A percentile compares a stretch with the other conserved stretches of the same genome.
Conservation (phyloP, 2,888 invertebrate species). For the Amorpha juglandis region DNA sequence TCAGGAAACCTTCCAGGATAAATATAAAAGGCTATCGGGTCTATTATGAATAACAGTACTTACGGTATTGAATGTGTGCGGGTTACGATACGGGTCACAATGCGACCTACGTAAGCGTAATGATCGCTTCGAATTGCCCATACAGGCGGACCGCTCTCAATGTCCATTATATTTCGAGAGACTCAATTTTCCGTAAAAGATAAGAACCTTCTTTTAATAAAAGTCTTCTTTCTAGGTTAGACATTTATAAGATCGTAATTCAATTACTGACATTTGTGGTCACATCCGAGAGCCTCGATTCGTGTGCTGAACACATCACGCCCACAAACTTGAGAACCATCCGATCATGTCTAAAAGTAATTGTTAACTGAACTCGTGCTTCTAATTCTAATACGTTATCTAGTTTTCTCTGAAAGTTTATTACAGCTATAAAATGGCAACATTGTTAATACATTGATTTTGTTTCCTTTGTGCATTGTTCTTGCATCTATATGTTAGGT, state of each 20-base stretch:
- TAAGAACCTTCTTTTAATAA: slow-evolving; percentile 26
- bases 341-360: slow-evolving; percentile 41
- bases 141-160: slow-evolving; percentile 15
- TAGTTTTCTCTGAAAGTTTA: slow-evolving; percentile 35
- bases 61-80: slow-evolving; percentile 15
- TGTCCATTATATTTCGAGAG: slow-evolving; percentile 25
- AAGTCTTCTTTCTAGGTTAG: slow-evolving; percentile 17
- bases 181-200: slow-evolving; percentile 25
- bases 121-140: slow-evolving; percentile 25
- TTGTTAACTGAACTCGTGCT: slow-evolving; percentile 28
- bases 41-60: slow-evolving; percentile 19
- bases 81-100: slow-evolving; percentile 25
- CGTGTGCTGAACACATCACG: slow-evolving; percentile 34
- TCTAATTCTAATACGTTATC: slow-evolving; percentile 37
- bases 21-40: slow-evolving; percentile 18
- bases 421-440: slow-evolving; percentile 37
- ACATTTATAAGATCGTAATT: slow-evolving; percentile 39
- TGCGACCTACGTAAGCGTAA: slow-evolving; percentile 24
- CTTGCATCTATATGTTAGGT: no score
- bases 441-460: slow-evolving; percentile 21
- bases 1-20: neutral
- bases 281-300: slow-evolving; percentile 21
- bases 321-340: slow-evolving; percentile 42
- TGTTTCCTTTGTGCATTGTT: neutral
- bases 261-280: slow-evolving; percentile 43